A percentile compares a stretch with the other conserved stretches of the same genome.
These are phyloP conservation scores for Callaeas wilsoni DNA, from an alignment of 2,113 vertebrate species.

Conservation along the genomic window DNA sequence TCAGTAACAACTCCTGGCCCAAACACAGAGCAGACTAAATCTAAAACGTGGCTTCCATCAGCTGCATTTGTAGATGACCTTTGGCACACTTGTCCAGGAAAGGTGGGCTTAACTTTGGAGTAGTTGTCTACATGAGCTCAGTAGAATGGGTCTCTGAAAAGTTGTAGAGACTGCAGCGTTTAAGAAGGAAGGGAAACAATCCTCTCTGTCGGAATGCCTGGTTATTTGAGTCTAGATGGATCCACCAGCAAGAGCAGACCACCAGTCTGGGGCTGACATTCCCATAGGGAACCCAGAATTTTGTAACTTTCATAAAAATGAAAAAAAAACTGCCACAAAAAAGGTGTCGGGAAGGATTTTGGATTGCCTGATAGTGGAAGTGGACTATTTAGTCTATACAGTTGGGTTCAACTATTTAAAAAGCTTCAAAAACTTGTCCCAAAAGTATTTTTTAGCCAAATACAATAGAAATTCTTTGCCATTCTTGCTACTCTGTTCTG, in stretches of 20 bases:
- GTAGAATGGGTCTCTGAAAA: not conserved
- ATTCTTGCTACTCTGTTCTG: not conserved
- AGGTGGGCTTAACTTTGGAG: not conserved
- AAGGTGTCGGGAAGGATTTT: not conserved
- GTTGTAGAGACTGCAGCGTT: not conserved
- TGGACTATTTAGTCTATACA: not conserved
- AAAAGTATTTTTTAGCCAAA: not conserved
- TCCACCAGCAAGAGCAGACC: not conserved
- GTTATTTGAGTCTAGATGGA: not conserved
- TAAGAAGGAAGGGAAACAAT: not conserved
- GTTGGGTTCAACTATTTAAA: not conserved
- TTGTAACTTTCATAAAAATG: not conserved
- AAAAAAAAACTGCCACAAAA: not conserved
- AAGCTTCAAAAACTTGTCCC: not conserved
- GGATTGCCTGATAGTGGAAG: not conserved
- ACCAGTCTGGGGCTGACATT: not conserved
- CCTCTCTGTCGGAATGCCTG: not conserved
- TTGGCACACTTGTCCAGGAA: not conserved
- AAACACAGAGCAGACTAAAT: not conserved
- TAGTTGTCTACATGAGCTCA: not conserved
- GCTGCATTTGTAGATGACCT: not conserved
- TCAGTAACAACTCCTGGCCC: not conserved
- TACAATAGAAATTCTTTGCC: not conserved
- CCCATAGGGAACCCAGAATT: not conserved
- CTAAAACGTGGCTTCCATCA: not conserved